Conservation (phyloP, 2,113 vertebrate genomes). For the Heliornis fulica region DNA sequence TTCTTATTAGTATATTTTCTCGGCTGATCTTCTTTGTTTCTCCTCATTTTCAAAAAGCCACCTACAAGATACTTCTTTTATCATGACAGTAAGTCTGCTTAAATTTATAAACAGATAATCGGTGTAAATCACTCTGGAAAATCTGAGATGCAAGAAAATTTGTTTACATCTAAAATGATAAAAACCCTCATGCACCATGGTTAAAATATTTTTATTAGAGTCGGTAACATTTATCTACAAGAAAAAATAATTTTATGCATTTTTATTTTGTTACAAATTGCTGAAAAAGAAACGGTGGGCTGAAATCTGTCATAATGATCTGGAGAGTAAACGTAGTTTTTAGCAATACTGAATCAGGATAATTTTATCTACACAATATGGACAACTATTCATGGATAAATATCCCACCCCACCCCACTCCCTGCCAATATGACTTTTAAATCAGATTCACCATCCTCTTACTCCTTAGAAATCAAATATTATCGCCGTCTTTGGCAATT, state of each 20-base stretch:
- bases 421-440: not conserved
- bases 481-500: not conserved
- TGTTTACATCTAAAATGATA: not conserved
- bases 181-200: rapidly evolving
- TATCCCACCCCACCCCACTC: no score
- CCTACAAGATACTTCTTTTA: not conserved
- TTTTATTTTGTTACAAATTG: not conserved
- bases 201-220: not conserved
- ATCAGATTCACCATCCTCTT: not conserved
- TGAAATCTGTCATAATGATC: not conserved
- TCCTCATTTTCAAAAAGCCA: not conserved
- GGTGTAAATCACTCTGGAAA: not conserved
- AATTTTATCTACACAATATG: not conserved
- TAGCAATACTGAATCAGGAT: not conserved
- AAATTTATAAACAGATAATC: not conserved
- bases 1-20: not conserved
- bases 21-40: not conserved
- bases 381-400: not conserved
- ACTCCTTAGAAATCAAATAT: not conserved
- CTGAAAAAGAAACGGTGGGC: not conserved
- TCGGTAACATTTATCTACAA: not conserved
- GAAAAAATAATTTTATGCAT: not conserved
- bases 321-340: not conserved
- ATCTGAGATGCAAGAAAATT: not conserved
- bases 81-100: not conserved